These are phyloP conservation scores for Troides helena DNA, from an alignment of 2,888 invertebrate genomes.

Conservation along the genomic window DNA sequence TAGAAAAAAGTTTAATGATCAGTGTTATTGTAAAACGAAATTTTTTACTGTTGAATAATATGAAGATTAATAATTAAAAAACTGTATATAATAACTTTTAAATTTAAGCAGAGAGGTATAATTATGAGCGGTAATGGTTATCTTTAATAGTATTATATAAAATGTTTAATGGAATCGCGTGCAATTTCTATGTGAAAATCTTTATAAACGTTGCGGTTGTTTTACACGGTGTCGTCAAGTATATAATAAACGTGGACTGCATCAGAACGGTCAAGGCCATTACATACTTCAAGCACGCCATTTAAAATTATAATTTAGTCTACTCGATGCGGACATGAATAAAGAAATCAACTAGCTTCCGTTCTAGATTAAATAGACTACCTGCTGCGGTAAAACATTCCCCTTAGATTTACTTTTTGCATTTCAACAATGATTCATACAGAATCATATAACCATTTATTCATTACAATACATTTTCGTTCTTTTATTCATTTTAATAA, in stretches of 20 bases:
- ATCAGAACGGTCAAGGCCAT: slow-evolving; percentile 10
- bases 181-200: slow-evolving; percentile 1
- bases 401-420: not conserved
- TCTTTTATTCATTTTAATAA: not conserved
- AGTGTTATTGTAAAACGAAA: too few species aligned
- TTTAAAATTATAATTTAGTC: slow-evolving; percentile 2
- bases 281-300: slow-evolving; percentile 6
- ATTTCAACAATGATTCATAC: not conserved
- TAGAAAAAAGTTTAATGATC: too few species aligned
- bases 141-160: slow-evolving; percentile 4
- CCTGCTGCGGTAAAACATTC: not conserved
- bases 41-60: too few species aligned
- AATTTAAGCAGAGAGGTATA: not conserved
- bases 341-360: not conserved
- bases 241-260: not conserved
- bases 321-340: slow-evolving; percentile 5
- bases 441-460: not conserved
- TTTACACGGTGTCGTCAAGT: not conserved
- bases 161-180: not conserved
- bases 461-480: not conserved
- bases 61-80: too few species aligned
- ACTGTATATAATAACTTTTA: not conserved
- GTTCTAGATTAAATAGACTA: not conserved
- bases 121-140: too few species aligned
- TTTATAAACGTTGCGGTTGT: not conserved